A percentile compares a stretch with the other conserved stretches of the same genome.
phyloP scores from a whole-genome alignment of 2,797 vertebrate species.

The Avahi laniger region DNA sequence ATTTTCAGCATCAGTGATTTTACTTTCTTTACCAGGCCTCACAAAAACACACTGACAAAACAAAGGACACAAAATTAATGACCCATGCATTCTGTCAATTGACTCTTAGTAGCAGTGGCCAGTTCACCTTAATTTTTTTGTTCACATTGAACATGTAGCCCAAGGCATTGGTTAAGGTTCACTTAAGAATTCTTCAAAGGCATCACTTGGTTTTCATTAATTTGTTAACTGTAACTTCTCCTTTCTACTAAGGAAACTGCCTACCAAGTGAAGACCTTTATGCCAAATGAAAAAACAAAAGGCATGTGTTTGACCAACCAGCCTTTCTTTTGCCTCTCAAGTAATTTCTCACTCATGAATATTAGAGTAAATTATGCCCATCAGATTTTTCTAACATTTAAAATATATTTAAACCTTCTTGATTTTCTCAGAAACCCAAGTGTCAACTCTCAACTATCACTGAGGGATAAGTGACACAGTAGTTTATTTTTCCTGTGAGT shows the following conservation, averaged over 20 bases:
- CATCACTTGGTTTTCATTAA: constrained; percentile 90
- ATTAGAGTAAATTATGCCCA: background rate
- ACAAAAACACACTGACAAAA: constrained; percentile 99
- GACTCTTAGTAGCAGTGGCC: constrained; percentile 94
- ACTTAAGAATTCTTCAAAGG: constrained; percentile 88
- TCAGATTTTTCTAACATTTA: constrained; percentile 58
- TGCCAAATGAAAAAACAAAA: constrained; percentile 55
- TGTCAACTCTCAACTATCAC: constrained; percentile 60
- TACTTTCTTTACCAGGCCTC: constrained; percentile 96
- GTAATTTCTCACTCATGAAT: constrained; percentile 29
- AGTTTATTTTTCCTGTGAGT: constrained; percentile 54
- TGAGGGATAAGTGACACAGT: constrained; percentile 53
- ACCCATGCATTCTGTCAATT: constrained; percentile 95
- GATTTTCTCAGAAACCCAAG: constrained; percentile 72
- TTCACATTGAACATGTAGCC: constrained; percentile 86
- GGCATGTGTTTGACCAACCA: background rate
- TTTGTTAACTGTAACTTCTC: constrained; percentile 88
- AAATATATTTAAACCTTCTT: constrained; percentile 60
- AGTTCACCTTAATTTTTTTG: constrained; percentile 88
- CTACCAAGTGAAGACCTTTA: constrained; percentile 64
- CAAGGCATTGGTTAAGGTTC: constrained; percentile 91
- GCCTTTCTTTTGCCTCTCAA: background rate
- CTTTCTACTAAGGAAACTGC: constrained; percentile 68
- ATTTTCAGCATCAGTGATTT: constrained; percentile 99
- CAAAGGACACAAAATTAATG: constrained; percentile 99